Evolutionary conservation across 2,113 vertebrate genomes (phyloP), one percentile per base, ranked within the genome.

Genomic region (Sula dactylatra): DNA sequence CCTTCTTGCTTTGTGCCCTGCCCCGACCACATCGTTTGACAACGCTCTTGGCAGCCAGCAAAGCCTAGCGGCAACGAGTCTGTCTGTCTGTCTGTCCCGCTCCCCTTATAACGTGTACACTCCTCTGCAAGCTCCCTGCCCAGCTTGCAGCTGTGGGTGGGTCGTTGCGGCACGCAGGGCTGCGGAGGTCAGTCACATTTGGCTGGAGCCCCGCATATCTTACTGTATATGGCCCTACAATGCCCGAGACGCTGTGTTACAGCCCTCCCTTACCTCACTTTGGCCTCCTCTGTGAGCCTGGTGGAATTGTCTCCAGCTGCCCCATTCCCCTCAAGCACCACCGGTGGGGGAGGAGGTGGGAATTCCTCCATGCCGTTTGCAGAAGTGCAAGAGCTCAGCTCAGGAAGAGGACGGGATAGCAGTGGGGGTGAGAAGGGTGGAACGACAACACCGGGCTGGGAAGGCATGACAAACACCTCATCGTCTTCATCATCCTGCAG

Each of bases 391-490:
- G 92, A 90, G 92, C 86, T 93, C 8, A 32, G 62, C 95, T 98
- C 88, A 49, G 96, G 78, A 54, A 66, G 76, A 70, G 93, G 90
- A 69, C 3, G 50, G 36, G 95, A 90, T 1, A 97, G 96, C 4
- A 92, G 95, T 2, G 97, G 96, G 5, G 94, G 93, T 54, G 95
- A 94, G 29, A 94, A 93, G 44, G 58, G 22, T 2, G 95, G 85
- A 42, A 80, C 78, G 3, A 22, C 0, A 6, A 36, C 54, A 11
- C 10, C 11, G 13, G 93, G 72, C 9, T 86, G 58, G 18, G 93
- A 86, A 25, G 98, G 98, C 32, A 94, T 94, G 44, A 98, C 64
- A 70, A 99, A 99, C 90, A 99, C 99, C 6, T 99, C 99, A 0
- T 99, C 98, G 0, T 99, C 98, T 2, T 97, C 98, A 16, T 98